Evolutionary conservation across 1,140 invertebrate genomes (phyloP).

Genomic region (Drosophila ercepeae): DNA sequence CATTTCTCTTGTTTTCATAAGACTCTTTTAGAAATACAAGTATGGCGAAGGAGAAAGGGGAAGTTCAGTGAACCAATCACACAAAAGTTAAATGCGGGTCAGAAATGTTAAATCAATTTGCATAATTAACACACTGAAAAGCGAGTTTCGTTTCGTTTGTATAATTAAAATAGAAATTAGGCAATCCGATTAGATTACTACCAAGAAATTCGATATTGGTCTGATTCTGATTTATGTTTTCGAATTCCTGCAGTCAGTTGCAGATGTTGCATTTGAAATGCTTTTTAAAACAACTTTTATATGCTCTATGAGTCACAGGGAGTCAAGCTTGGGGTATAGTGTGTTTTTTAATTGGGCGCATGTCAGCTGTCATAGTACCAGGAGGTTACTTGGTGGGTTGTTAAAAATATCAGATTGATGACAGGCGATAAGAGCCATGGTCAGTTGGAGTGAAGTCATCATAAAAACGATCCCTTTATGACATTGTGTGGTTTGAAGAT

Average conservation of each 20-base stretch:
- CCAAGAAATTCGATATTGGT: background rate
- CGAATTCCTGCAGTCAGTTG: background rate
- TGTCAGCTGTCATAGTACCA: conserved; percentile 34
- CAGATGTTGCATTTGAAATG: background rate
- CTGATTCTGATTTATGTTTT: background rate
- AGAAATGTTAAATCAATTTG: conserved; percentile 57
- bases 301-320: conserved; percentile 7
- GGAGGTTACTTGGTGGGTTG: background rate
- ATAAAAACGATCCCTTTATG: conserved; percentile 44
- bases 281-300: too few relatives aligned
- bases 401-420: conserved; percentile 35
- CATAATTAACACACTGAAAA: conserved; percentile 67
- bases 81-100: conserved; percentile 57
- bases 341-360: conserved; percentile 53
- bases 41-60: conserved; percentile 9
- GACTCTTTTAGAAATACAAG: background rate
- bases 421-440: conserved; percentile 29
- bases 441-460: conserved; percentile 47
- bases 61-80: conserved; percentile 64
- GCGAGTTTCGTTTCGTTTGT: conserved; percentile 26
- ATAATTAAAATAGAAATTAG: conserved; percentile 61
- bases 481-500: conserved; percentile 47
- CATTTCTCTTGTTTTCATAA: conserved; percentile 41
- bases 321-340: conserved; percentile 36
- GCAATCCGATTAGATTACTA: conserved; percentile 33